phyloP scores from a whole-genome alignment of 2,888 invertebrate genomes.

The Melitaea athalia region DNA sequence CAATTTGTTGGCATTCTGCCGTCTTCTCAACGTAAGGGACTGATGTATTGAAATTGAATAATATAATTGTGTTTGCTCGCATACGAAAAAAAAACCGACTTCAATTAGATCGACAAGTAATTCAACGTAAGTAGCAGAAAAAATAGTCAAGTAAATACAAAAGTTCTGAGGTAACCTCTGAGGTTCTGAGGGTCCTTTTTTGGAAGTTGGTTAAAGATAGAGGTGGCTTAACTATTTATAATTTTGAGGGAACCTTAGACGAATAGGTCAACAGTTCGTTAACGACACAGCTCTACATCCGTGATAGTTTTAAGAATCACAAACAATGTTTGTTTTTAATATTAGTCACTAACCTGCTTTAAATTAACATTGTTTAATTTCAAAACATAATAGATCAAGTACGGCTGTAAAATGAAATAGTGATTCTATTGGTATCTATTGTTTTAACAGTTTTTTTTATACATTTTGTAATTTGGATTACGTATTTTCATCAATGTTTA shows the following conservation, averaged over 20 bases:
- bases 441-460: not conserved
- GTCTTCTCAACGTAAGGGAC: conserved; percentile 39
- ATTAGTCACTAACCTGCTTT: conserved; percentile 33
- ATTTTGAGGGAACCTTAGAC: conserved; percentile 43
- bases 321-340: conserved; percentile 45
- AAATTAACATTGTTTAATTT: conserved; percentile 36
- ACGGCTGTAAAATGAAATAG: not conserved
- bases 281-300: conserved; percentile 43
- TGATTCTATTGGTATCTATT: not conserved
- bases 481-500: not conserved
- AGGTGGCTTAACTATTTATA: too few species aligned
- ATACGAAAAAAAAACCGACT: too few species aligned
- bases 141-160: too few species aligned
- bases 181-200: too few species aligned
- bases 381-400: conserved; percentile 18
- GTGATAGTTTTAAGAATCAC: conserved; percentile 50
- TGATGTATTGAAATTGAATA: conserved; percentile 12
- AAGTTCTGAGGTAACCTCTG: too few species aligned
- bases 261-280: conserved; percentile 50
- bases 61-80: too few species aligned
- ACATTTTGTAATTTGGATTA: not conserved
- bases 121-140: too few species aligned
- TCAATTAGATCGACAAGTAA: too few species aligned
- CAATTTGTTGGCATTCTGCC: conserved; percentile 53
- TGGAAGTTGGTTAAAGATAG: too few species aligned